Evolutionary conservation across 2,797 vertebrate genomes (phyloP), one percentile per base, ranked within the genome.

Genomic region (Enteromius viviparus): DNA sequence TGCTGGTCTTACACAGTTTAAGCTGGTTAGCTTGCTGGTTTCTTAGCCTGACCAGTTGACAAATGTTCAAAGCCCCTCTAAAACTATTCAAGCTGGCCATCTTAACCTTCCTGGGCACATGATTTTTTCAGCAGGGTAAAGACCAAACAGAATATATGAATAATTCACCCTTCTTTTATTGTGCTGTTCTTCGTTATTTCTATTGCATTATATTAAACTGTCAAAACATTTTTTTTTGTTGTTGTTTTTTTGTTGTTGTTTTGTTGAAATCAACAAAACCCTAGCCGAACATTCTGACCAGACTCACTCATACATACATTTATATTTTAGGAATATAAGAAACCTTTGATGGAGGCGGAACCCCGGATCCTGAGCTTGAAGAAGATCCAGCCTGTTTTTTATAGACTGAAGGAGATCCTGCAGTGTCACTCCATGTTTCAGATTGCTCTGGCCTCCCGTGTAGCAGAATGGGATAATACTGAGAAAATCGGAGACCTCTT

Each of bases 351-450:
- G 92, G 95, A 96, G 89, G 94, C 95, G 84, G 96, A 97, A 64
- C 95, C 94, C 0, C 95, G 95, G 80, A 94, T 93, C 26, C 92
- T 97, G 87, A 96, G 95, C 0, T 76, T 85, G 3, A 90, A 93
- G 66, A 97, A 97, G 91, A 94, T 95, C 89, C 95, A 92, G 47
- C 84, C 86, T 71, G 94, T 97, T 37, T 96, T 97, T 71, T 95
- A 93, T 79, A 92, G 94, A 0, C 92, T 97, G 72, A 92, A 89
- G 87, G 96, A 96, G 92, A 96, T 97, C 85, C 92, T 95, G 77
- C 96, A 97, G 85, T 97, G 95, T 85, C 96, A 97, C 88, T 95
- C 95, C 92, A 95, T 97, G 94, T 96, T 97, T 93, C 95, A 95
- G 91, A 97, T 97, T 0, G 95, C 96, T 6, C 90, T 97, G 80